Evolutionary conservation across 1,140 invertebrate genomes (phyloP), one percentile per base, ranked within the genome.

Genomic region (Cheumatopsyche charites): DNA sequence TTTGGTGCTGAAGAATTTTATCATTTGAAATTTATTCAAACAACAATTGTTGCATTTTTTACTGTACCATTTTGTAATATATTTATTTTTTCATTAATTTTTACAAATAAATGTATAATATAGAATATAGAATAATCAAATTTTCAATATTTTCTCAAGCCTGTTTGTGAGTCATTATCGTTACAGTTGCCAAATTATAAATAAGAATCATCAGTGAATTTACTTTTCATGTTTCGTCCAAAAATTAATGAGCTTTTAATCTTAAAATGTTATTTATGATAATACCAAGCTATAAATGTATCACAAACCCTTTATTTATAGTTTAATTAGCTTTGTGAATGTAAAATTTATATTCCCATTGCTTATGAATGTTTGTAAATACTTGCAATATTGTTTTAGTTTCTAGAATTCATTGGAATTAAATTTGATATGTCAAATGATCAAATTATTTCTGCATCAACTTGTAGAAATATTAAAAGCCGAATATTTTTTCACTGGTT

Each of bases 171-270:
- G 29, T 4, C 42, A 11, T 65, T 5, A 62, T 26, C 15, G n/a
- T 42, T 42, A 65, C 19, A 42, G 15, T 29, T 42, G 25, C 25
- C 47, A 62, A 62, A 62, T 67, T 66, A 15, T 29, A 45, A 66
- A 36, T 42, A 42, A 49, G 26, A 6, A 26, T 29, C 23, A 17
- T 58, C 21, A 61, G 1, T 55, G 21, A 47, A 63, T 52, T 73
- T 41, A 43, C 25, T 73, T 41, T 41, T 13, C 67, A 68, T 68
- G 29, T 43, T 36, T 67, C 72, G 72, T 73, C 72, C 72, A 73
- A 55, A 73, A 73, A 73, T 52, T 52, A 67, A 63, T 67, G 72
- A 73, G 72, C 72, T 73, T 73, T 43, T 47, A 25, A 45, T 55
- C 1, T 55, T 5, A 23, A 21, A 23, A 58, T 25, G 55, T 58